Evolutionary conservation across 1,140 invertebrate species (phyloP).

Genomic region (Pantala flavescens): DNA sequence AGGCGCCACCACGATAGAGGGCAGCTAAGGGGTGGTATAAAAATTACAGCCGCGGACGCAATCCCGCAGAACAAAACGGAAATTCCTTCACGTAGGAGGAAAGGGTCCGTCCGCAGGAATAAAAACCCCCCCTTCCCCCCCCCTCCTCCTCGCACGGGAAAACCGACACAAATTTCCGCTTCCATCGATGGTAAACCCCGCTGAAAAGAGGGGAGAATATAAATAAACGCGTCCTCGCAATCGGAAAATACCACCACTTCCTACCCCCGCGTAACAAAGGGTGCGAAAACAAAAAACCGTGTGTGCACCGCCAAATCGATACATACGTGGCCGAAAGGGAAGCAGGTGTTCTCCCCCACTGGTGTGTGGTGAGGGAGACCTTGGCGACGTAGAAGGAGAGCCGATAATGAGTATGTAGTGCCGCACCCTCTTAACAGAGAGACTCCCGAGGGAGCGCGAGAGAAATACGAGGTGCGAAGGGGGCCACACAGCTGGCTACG

Average conservation of each 20-base stretch:
- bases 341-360: background rate
- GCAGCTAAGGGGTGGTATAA: background rate
- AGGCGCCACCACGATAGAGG: background rate
- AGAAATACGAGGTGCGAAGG: background rate
- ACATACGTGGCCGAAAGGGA: background rate
- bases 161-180: background rate
- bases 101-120: background rate
- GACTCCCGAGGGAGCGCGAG: background rate
- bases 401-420: background rate
- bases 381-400: background rate
- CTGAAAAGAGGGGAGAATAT: too few species aligned
- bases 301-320: background rate
- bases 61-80: background rate
- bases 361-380: background rate
- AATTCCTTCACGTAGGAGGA: background rate
- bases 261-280: background rate
- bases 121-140: background rate
- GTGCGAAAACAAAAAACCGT: background rate
- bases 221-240: background rate
- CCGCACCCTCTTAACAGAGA: background rate
- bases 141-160: background rate
- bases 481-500: background rate
- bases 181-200: too few species aligned
- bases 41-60: background rate
- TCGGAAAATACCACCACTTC: background rate